Evolutionary conservation across 64 coral and sea anemone genomes (phyloP).

Genomic region (Catalaphyllia jardinei): DNA sequence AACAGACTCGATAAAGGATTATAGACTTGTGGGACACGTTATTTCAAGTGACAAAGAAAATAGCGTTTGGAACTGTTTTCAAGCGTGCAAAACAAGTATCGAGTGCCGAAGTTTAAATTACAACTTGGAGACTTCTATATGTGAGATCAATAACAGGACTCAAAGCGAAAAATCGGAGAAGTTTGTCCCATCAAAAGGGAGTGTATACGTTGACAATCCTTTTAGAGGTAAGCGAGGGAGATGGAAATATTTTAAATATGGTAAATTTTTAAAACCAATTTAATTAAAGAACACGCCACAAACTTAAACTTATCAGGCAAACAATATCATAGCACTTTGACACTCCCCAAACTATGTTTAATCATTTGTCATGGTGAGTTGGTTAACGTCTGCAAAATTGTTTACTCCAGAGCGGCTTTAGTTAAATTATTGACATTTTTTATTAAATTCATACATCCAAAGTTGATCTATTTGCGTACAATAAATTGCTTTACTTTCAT

Average conservation of each 20-base stretch:
- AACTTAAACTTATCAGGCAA: not conserved
- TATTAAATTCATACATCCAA: no score
- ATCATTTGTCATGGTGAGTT: not conserved
- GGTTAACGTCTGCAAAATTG: not conserved
- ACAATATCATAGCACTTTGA: not conserved
- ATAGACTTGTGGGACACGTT: not conserved
- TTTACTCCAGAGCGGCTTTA: not conserved
- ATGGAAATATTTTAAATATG: not conserved
- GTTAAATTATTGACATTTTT: not conserved
- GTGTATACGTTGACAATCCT: constrained; percentile 56
- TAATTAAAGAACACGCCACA: not conserved
- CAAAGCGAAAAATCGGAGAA: not conserved
- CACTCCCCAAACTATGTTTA: not conserved
- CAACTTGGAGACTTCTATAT: constrained; percentile 5
- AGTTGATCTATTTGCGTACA: no score
- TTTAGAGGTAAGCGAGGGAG: constrained; percentile 52
- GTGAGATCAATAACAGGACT: constrained; percentile 62
- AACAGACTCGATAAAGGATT: not conserved
- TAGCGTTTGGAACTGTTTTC: constrained; percentile 43
- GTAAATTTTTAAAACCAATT: not conserved
- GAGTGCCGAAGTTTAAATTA: constrained; percentile 63
- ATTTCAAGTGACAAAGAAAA: not conserved
- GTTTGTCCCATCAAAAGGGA: not conserved
- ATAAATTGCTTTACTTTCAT: no score
- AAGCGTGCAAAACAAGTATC: not conserved